Evolutionary conservation across 1,140 invertebrate genomes (phyloP).

Genomic region (Drosophila watanabei): DNA sequence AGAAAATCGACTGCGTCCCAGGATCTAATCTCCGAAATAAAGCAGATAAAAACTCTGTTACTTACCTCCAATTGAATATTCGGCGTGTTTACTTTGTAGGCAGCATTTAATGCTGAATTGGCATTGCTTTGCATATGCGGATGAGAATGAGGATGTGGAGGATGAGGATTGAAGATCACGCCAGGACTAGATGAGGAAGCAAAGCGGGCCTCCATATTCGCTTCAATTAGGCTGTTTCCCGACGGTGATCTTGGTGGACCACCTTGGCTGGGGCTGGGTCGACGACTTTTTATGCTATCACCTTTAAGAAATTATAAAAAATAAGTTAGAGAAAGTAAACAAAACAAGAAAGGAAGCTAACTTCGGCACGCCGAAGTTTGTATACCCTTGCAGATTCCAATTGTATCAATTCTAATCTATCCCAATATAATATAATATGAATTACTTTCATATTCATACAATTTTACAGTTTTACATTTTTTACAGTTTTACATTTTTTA

Average conservation of each 20-base stretch:
- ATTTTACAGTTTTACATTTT: too few species aligned
- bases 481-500: too few species aligned
- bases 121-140: slow-evolving; percentile 63
- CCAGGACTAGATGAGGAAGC: slow-evolving; percentile 69
- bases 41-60: not conserved
- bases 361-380: too few species aligned
- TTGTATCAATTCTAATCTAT: too few species aligned
- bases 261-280: slow-evolving; percentile 66
- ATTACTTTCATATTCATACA: too few species aligned
- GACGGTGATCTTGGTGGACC: slow-evolving; percentile 55
- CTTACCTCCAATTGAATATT: slow-evolving; percentile 65
- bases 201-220: slow-evolving; percentile 67
- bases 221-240: slow-evolving; percentile 44
- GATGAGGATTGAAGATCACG: slow-evolving; percentile 66
- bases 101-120: slow-evolving; percentile 58
- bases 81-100: slow-evolving; percentile 54
- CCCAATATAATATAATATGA: too few species aligned
- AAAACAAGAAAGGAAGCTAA: too few species aligned
- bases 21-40: not conserved
- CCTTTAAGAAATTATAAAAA: slow-evolving; percentile 28
- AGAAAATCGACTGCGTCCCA: not conserved
- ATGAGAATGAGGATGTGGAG: slow-evolving; percentile 34
- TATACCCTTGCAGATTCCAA: too few species aligned
- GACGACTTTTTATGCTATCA: slow-evolving; percentile 60
- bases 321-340: not conserved